A percentile compares a stretch with the other conserved stretches of the same genome.
Evolutionary conservation across 2,888 invertebrate genomes (phyloP).

Genomic region (Nomada ruficornis): DNA sequence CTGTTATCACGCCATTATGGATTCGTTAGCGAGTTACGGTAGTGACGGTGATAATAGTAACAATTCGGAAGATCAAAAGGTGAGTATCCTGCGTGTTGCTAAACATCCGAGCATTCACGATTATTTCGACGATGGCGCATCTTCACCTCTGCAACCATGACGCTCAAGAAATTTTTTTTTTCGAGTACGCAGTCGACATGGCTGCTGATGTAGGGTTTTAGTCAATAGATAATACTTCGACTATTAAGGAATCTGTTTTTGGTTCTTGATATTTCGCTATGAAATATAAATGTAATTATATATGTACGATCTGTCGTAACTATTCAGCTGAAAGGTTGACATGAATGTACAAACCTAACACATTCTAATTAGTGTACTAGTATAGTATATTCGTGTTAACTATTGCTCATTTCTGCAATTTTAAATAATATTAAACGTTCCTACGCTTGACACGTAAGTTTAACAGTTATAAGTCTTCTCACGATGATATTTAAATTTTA

Average conservation of each 20-base stretch:
- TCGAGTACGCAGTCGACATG: conserved; percentile 54
- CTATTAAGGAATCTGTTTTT: background rate
- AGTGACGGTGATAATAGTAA: conserved; percentile 90
- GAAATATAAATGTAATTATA: background rate
- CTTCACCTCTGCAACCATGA: conserved; percentile 35
- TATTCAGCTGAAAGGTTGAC: background rate
- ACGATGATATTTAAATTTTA: background rate
- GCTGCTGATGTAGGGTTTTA: conserved; percentile 36
- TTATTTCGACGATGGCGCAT: background rate
- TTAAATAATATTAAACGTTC: background rate
- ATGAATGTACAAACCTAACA: background rate
- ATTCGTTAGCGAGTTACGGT: conserved; percentile 91
- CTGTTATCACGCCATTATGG: conserved; percentile 85
- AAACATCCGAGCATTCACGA: background rate
- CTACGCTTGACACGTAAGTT: too few species aligned
- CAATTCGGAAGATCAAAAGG: conserved; percentile 81
- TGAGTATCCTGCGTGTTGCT: conserved; percentile 54
- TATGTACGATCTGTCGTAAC: background rate
- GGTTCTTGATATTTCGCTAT: background rate
- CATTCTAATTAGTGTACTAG: background rate
- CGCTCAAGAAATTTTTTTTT: conserved; percentile 40
- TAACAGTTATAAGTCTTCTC: background rate
- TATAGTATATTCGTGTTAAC: background rate
- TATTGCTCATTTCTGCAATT: background rate
- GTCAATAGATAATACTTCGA: background rate